Conservation (phyloP, 2,797 vertebrate species). For the Sitta carolinensis region DNA sequence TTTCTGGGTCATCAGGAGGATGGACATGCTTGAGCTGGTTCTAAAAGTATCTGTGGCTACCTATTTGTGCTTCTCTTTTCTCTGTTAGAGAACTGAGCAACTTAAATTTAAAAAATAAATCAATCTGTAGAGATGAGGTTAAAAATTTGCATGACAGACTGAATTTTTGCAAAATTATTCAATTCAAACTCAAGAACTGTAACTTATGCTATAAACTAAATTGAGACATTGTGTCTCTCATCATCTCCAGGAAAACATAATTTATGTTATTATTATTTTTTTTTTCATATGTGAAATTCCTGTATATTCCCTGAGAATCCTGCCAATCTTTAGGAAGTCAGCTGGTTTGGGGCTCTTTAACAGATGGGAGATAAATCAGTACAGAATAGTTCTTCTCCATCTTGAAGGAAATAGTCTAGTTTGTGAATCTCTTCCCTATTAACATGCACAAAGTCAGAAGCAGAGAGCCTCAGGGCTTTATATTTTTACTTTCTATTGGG, state of each 20-base stretch:
- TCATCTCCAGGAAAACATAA: neutral
- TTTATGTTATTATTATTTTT: neutral
- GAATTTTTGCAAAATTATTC: neutral
- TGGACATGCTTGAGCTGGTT: neutral
- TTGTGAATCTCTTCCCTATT: neutral
- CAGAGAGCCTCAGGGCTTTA: rapidly evolving
- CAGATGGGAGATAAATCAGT: neutral
- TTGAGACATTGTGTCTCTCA: neutral
- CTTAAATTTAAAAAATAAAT: neutral
- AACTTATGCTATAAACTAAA: neutral
- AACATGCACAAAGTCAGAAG: neutral
- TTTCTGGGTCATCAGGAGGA: neutral
- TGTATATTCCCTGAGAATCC: neutral
- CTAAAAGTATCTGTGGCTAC: neutral
- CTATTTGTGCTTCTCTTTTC: neutral
- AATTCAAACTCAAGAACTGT: neutral
- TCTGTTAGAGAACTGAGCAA: neutral
- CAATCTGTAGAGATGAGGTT: neutral
- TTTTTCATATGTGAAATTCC: neutral
- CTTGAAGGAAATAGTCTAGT: neutral
- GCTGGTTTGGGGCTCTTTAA: neutral
- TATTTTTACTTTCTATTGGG: neutral
- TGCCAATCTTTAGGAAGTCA: neutral
- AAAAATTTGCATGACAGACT: neutral
- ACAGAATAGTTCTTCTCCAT: neutral